Conservation (phyloP, 2,113 vertebrate species). For the Odocoileus virginianus region DNA sequence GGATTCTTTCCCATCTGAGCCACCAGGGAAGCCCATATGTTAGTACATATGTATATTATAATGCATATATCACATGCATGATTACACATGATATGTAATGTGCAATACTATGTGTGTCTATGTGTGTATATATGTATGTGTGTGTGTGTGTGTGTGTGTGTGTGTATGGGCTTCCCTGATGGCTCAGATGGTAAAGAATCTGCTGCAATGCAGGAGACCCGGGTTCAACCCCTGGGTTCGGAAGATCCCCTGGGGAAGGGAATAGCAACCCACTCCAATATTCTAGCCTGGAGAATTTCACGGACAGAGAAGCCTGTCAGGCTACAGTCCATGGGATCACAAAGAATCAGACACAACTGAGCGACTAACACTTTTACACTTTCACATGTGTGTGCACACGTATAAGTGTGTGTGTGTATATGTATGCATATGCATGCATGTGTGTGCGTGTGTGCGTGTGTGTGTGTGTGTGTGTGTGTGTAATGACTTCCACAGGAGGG, state of each 20-base stretch:
- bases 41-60: not conserved
- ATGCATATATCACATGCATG: no score
- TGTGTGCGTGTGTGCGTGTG: not conserved
- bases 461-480: rapidly evolving
- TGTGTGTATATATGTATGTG: rapidly evolving
- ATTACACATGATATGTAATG: not conserved
- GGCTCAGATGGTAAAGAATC: not conserved
- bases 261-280: not conserved
- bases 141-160: not conserved
- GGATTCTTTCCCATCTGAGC: not conserved
- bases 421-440: not conserved
- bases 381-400: not conserved
- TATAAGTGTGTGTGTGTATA: not conserved
- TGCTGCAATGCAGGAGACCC: rapidly evolving
- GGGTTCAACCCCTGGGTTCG: not conserved
- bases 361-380: not conserved
- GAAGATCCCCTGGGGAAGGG: not conserved
- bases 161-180: rapidly evolving
- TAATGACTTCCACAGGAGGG: not conserved
- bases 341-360: not conserved
- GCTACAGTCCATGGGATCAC: rapidly evolving
- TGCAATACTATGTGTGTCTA: no score
- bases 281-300: not conserved
- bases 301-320: not conserved
- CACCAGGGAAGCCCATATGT: not conserved